These are phyloP conservation scores for Crossoptilon crossoptilon DNA, from an alignment of 2,797 vertebrate genomes.

Conservation along the genomic window DNA sequence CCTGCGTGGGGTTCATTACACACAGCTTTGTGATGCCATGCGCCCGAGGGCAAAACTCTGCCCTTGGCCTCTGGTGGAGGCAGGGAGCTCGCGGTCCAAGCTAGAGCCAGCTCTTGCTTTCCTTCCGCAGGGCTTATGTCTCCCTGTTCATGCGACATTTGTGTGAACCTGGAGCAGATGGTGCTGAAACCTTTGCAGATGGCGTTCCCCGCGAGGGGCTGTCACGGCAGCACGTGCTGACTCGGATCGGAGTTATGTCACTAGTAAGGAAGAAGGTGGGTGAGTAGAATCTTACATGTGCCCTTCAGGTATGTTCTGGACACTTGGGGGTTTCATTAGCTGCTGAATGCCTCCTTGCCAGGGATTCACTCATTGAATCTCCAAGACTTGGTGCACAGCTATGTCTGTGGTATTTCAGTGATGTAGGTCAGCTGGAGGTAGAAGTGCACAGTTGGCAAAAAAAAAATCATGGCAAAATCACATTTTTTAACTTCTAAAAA, in stretches of 20 bases:
- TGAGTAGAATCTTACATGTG: background rate
- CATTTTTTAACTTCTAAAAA: background rate
- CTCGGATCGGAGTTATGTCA: conserved; percentile 98
- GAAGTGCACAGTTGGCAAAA: background rate
- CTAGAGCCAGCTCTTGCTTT: background rate
- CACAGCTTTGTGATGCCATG: background rate
- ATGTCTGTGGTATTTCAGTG: background rate
- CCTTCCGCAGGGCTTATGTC: conserved; percentile 90
- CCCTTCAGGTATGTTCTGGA: background rate
- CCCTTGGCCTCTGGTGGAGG: fast-evolving
- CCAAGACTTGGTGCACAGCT: background rate
- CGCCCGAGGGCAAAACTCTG: background rate
- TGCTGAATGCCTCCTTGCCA: fast-evolving
- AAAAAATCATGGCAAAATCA: background rate
- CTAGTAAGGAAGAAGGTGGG: conserved; percentile 98
- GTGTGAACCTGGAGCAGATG: conserved; percentile 95
- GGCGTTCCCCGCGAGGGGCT: conserved; percentile 96
- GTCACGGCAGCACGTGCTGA: conserved; percentile 97
- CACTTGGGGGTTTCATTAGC: background rate
- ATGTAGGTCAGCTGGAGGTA: background rate
- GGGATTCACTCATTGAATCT: background rate
- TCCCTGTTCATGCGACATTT: conserved; percentile 98
- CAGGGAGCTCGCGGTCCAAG: fast-evolving
- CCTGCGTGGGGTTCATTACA: background rate
- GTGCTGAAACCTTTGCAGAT: conserved; percentile 96